These are phyloP conservation scores for Digitonthophagus gazella DNA, from an alignment of 2,888 invertebrate genomes.

Conservation along the genomic window DNA sequence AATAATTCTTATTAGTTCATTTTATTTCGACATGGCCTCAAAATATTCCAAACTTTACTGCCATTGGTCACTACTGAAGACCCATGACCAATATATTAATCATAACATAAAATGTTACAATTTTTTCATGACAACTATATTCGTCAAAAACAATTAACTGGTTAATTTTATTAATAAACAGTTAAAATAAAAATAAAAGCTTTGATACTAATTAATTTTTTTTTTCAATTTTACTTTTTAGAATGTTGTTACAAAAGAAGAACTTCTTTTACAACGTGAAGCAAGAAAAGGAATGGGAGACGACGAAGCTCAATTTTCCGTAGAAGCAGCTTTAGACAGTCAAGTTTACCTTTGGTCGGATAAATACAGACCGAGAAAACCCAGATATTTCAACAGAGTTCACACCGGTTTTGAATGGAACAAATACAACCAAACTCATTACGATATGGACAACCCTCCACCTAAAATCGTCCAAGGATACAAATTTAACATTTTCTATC, in stretches of 20 bases:
- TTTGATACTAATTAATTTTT: not conserved
- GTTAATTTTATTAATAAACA: too few relatives aligned
- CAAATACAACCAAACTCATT: slow-evolving; percentile 99
- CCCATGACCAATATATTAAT: too few relatives aligned
- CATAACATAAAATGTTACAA: too few relatives aligned
- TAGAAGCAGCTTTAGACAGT: slow-evolving; percentile 80
- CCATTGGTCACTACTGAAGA: too few relatives aligned
- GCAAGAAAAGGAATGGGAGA: slow-evolving; percentile 81
- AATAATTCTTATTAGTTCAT: too few relatives aligned
- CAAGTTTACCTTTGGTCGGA: slow-evolving; percentile 95
- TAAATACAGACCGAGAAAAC: slow-evolving; percentile 96
- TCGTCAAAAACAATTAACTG: too few relatives aligned
- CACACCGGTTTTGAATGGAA: slow-evolving; percentile 99
- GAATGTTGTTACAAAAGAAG: slow-evolving; percentile 52
- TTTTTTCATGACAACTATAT: too few relatives aligned
- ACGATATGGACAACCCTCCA: slow-evolving; percentile 99
- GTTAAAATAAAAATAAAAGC: not conserved
- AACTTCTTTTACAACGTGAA: slow-evolving; percentile 70
- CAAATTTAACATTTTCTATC: slow-evolving; percentile 99
- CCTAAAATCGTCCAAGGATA: slow-evolving; percentile 99
- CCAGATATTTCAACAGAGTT: slow-evolving; percentile 94
- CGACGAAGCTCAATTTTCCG: slow-evolving; percentile 90
- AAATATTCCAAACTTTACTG: too few relatives aligned
- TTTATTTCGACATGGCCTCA: too few relatives aligned
- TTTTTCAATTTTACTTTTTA: slow-evolving; percentile 28